A percentile compares a stretch with the other conserved stretches of the same genome.
phyloP scores from a whole-genome alignment of 2,113 vertebrate genomes.

The Chelonoidis abingdonii region DNA sequence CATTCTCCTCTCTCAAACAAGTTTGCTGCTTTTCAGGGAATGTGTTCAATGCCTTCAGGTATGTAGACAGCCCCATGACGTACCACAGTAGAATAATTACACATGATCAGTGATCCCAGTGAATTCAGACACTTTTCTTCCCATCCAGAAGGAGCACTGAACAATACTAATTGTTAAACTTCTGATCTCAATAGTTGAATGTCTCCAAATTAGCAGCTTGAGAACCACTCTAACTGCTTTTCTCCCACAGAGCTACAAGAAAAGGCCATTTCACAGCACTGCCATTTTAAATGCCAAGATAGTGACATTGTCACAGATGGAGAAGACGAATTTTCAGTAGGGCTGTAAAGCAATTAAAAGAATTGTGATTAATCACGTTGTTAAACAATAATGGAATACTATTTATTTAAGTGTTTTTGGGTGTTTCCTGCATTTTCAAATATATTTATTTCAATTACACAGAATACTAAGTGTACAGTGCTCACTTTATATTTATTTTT shows the following conservation, averaged over 20 bases:
- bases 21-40: not conserved
- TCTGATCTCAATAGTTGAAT: not conserved
- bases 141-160: not conserved
- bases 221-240: not conserved
- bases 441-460: no score
- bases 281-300: not conserved
- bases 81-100: not conserved
- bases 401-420: no score
- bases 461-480: no score
- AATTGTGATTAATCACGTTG: no score
- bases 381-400: no score
- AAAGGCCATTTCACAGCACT: not conserved
- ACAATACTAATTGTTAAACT: not conserved
- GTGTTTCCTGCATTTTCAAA: no score
- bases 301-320: not conserved
- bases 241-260: not conserved
- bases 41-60: not conserved
- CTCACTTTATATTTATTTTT: no score
- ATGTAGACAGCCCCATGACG: not conserved
- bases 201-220: not conserved
- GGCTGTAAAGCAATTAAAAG: no score
- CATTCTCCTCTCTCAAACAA: not conserved
- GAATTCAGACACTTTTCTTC: not conserved
- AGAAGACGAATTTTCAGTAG: not conserved
- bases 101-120: not conserved